A percentile compares a stretch with the other conserved stretches of the same genome.
These are phyloP conservation scores for Rhingia campestris DNA, from an alignment of 2,888 invertebrate genomes.

Conservation along the genomic window DNA sequence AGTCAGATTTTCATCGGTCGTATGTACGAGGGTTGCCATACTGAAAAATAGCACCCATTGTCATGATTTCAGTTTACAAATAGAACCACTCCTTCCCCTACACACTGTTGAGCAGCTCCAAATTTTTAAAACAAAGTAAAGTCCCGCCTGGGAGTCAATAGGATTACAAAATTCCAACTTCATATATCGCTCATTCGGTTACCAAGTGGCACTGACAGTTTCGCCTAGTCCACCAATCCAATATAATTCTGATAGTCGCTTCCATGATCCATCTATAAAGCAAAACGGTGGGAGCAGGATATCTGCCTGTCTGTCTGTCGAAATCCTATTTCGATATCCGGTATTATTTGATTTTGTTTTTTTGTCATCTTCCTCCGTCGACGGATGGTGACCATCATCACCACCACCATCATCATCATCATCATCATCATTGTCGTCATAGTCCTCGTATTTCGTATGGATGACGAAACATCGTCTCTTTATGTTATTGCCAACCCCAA, in stretches of 20 bases:
- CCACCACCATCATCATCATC: slow-evolving; percentile 15
- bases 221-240: neutral
- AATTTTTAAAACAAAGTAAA: no score
- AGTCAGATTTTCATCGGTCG: neutral
- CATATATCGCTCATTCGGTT: neutral
- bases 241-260: slow-evolving; percentile 16
- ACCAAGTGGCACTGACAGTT: slow-evolving; percentile 18
- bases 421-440: slow-evolving; percentile 22
- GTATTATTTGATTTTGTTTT: slow-evolving; percentile 50
- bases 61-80: no score
- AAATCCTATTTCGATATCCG: slow-evolving; percentile 66
- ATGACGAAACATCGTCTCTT: slow-evolving; percentile 53
- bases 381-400: slow-evolving; percentile 40
- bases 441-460: slow-evolving; percentile 35
- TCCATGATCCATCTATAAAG: slow-evolving; percentile 6
- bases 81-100: no score
- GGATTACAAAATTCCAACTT: neutral
- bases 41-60: no score
- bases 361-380: slow-evolving; percentile 14
- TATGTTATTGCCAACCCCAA: slow-evolving; percentile 36
- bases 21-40: neutral
- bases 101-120: no score
- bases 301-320: slow-evolving; percentile 54
- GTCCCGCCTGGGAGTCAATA: no score
- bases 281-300: neutral